Conservation (phyloP, 2,888 invertebrate genomes). For the Megalurothrips usitatus region DNA sequence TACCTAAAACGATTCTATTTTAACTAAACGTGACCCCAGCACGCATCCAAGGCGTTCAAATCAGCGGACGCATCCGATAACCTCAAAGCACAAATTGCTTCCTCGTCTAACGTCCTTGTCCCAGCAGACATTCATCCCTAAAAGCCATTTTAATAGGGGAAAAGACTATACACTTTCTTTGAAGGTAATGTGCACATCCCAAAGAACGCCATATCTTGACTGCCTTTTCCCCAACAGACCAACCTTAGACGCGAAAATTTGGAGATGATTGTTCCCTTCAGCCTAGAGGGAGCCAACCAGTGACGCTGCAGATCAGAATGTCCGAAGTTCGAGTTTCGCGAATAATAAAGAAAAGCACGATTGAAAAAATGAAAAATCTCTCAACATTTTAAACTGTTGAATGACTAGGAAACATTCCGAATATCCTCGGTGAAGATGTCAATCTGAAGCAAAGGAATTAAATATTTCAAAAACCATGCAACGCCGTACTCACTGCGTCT, state of each 20-base stretch:
- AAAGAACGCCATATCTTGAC: neutral
- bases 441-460: neutral
- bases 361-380: neutral
- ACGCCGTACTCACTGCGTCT: neutral
- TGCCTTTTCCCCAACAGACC: neutral
- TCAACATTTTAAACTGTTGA: neutral
- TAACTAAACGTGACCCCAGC: neutral
- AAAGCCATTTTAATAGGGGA: neutral
- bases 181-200: neutral
- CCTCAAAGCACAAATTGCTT: neutral
- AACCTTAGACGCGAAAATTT: neutral
- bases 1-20: neutral
- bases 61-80: neutral
- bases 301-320: constrained; percentile 10
- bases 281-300: neutral
- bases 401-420: too few relatives aligned
- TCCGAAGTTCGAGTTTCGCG: neutral
- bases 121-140: neutral
- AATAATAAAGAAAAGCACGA: neutral
- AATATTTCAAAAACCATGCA: neutral
- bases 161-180: neutral
- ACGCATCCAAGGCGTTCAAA: neutral
- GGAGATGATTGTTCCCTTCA: neutral
- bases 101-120: neutral
- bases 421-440: neutral